A percentile compares a stretch with the other conserved stretches of the same genome.
These are phyloP conservation scores for Campopleginae sp. DNA, from an alignment of 2,888 invertebrate species.

Conservation along the genomic window DNA sequence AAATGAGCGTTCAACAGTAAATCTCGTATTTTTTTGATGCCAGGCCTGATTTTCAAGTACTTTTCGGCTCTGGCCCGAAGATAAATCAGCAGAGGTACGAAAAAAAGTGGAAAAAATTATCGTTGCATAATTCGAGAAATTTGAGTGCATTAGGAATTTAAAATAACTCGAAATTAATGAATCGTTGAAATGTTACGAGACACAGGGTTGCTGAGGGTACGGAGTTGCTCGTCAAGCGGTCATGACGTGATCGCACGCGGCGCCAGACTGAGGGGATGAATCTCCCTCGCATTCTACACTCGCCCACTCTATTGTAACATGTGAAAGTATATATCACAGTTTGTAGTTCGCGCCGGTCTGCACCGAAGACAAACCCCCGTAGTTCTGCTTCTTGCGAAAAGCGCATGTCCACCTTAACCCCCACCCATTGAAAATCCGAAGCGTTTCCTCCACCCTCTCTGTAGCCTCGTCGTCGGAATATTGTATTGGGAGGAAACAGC, in stretches of 20 bases:
- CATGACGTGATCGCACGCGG: slow-evolving; percentile 81
- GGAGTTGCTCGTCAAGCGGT: slow-evolving; percentile 63
- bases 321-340: slow-evolving; percentile 7
- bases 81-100: background rate
- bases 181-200: background rate
- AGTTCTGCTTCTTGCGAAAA: slow-evolving; percentile 42
- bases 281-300: slow-evolving; percentile 67
- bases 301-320: slow-evolving; percentile 30
- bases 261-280: slow-evolving; percentile 81
- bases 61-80: background rate
- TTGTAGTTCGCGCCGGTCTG: slow-evolving; percentile 53
- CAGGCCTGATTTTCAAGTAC: background rate
- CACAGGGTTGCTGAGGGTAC: slow-evolving; percentile 19
- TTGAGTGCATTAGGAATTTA: background rate
- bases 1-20: slow-evolving; percentile 6
- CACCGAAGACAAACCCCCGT: slow-evolving; percentile 43
- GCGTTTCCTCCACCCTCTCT: slow-evolving; percentile 5
- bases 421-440: slow-evolving; percentile 17
- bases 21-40: background rate
- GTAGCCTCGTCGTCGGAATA: slow-evolving; percentile 40
- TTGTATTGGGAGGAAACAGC: slow-evolving; percentile 65
- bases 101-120: background rate
- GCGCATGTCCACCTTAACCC: slow-evolving; percentile 58
- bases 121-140: background rate
- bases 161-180: background rate